phyloP scores from a whole-genome alignment of 2,888 invertebrate genomes.

The Elgonia sp. region DNA sequence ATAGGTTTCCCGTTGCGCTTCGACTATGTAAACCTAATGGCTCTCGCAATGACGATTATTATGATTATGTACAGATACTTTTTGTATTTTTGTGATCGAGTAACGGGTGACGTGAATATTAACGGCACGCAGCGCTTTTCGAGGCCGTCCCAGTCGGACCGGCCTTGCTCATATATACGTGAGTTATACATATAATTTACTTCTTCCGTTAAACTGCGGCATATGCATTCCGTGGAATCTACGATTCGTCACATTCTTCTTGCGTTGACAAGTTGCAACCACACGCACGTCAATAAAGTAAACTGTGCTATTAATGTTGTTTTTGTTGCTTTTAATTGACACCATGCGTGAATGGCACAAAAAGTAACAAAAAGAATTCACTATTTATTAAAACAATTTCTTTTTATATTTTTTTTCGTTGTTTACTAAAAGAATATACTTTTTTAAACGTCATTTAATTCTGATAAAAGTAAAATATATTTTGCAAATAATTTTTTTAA shows the following conservation, averaged over 20 bases:
- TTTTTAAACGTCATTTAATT: too few relatives aligned
- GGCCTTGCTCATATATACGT: constrained; percentile 53
- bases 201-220: constrained; percentile 66
- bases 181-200: constrained; percentile 64
- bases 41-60: constrained; percentile 48
- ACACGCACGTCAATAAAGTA: constrained; percentile 26
- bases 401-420: too few relatives aligned
- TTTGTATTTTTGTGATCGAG: constrained; percentile 72
- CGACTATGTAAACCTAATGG: constrained; percentile 44
- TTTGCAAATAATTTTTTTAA: too few relatives aligned
- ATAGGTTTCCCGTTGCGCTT: constrained; percentile 55
- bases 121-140: constrained; percentile 83
- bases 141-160: constrained; percentile 83
- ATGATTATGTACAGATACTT: constrained; percentile 53
- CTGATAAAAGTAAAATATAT: too few relatives aligned
- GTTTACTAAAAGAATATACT: too few relatives aligned
- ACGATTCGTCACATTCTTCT: constrained; percentile 60
- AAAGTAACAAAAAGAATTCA: too few relatives aligned
- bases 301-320: background rate
- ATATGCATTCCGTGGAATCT: constrained; percentile 58
- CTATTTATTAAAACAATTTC: too few relatives aligned
- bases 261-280: constrained; percentile 49
- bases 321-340: constrained; percentile 26
- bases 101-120: constrained; percentile 84
- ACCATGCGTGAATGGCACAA: too few relatives aligned